Base-by-base conservation (phyloP, 2,113 vertebrate species). In the Myocastor coypus region DNA sequence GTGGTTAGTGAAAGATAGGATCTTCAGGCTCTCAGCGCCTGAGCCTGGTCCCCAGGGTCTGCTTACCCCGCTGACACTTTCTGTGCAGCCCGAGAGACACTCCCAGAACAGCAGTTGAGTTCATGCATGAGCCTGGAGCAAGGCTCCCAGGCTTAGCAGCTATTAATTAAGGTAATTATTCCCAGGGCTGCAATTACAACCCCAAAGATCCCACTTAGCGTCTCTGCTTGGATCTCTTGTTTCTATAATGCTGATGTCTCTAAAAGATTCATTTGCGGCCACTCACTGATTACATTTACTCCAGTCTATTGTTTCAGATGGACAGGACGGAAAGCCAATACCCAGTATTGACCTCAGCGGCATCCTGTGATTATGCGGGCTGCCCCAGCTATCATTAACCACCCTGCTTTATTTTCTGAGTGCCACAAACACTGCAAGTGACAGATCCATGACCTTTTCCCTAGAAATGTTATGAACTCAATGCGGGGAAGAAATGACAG, bases 91-190 rank as follows among this genome's bases (percentile, higher is more conserved):
- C 97, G 97, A 97, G 97, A 97, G 89, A 97, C 69, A 87, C 92
- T 98, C 95, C 95, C 92, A 95, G 96, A 97, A 93, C 90, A 97
- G 96, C 93, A 97, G 97, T 97, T 98, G 97, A 98, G 97, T 94
- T 98, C 98, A 98, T 97, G 97, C 97, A 83, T 89, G 98, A 94
- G 97, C 86, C 61, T 57, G 95, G 94, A 97, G 22, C 96, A 98
- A 98, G 98, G 98, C 98, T 98, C 98, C 95, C 95, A 98, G 99
- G 98, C 99, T 95, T 98, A 98, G 96, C 75, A 96, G 98, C 99
- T 99, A 99, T 99, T 99, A 99, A 99, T 99, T 99, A 99, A 99
- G 98, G 98, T 99, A 99, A 99, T 99, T 99, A 99, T 98, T 99
- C 99, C 99, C 98, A 98, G 98, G 98, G 98, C 99, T 98, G 98